Conservation (phyloP, 2,797 vertebrate species). For the Anguilla anguilla region DNA sequence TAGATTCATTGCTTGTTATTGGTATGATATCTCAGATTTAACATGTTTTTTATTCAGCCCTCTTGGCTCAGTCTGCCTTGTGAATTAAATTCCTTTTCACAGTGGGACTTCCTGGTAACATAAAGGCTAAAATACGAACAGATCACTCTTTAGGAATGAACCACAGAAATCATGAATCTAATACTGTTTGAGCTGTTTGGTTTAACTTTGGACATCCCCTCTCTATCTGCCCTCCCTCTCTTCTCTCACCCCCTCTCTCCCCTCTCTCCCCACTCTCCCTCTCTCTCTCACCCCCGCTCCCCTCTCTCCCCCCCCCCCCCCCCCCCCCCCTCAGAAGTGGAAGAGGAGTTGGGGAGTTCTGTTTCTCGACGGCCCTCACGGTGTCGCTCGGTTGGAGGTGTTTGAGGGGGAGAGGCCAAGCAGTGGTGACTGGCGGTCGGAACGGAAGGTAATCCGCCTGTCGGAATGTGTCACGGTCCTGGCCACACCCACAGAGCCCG, state of each 20-base stretch:
- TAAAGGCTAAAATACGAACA: no score
- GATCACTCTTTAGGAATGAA: no score
- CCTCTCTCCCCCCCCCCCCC: background rate
- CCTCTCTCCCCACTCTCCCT: no score
- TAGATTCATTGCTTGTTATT: no score
- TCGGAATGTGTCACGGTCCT: constrained; percentile 82
- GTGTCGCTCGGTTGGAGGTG: constrained; percentile 86
- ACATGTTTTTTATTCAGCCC: no score
- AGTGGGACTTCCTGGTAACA: no score
- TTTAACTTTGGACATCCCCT: background rate
- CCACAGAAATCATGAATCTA: no score
- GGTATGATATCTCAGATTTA: no score
- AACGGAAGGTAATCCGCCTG: constrained; percentile 80
- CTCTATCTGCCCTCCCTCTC: background rate
- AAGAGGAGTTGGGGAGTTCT: constrained; percentile 88
- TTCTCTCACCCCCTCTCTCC: background rate
- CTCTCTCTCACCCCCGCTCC: no score
- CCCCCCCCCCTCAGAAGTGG: constrained; percentile 60
- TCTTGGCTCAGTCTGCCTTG: no score
- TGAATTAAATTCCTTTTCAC: no score
- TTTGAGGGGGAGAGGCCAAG: constrained; percentile 65
- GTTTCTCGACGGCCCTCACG: constrained; percentile 76
- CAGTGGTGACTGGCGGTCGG: constrained; percentile 66
- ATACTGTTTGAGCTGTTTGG: no score
- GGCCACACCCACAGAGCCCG: constrained; percentile 75